Conservation (phyloP, 2,888 invertebrate genomes). For the Hydriomena furcata region DNA sequence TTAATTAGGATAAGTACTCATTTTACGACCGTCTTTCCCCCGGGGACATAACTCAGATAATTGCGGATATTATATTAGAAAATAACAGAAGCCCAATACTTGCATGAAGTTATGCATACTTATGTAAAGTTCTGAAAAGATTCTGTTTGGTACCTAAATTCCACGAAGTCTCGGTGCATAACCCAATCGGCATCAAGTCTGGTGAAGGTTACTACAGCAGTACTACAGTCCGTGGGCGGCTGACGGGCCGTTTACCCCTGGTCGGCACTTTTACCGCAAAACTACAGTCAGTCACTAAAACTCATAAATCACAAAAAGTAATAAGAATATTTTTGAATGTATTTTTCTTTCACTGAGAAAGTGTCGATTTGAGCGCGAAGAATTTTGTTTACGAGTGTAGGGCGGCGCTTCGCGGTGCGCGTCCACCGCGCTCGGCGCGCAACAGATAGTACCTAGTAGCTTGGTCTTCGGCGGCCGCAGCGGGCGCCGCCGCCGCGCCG, state of each 20-base stretch:
- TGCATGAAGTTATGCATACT: no score
- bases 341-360: conserved; percentile 40
- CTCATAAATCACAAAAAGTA: conserved; percentile 39
- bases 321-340: conserved; percentile 24
- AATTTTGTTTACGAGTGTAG: conserved; percentile 70
- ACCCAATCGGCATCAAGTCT: conserved; percentile 52
- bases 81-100: no score
- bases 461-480: conserved; percentile 32
- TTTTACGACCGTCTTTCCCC: no score
- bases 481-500: conserved; percentile 36
- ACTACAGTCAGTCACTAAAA: conserved; percentile 47
- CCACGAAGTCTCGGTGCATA: conserved; percentile 53
- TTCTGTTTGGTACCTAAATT: conserved; percentile 36
- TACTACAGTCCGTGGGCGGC: conserved; percentile 72
- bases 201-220: conserved; percentile 57
- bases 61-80: no score
- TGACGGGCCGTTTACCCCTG: conserved; percentile 64
- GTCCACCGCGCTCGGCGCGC: conserved; percentile 74
- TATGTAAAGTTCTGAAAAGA: not conserved
- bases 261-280: conserved; percentile 51
- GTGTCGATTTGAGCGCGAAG: conserved; percentile 45
- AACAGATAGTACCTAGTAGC: conserved; percentile 67
- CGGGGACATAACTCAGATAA: no score
- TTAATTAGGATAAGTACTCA: no score
- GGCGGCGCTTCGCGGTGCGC: conserved; percentile 51